Evolutionary conservation across 2,888 invertebrate species (phyloP).

Genomic region (Esperia sulphurella): DNA sequence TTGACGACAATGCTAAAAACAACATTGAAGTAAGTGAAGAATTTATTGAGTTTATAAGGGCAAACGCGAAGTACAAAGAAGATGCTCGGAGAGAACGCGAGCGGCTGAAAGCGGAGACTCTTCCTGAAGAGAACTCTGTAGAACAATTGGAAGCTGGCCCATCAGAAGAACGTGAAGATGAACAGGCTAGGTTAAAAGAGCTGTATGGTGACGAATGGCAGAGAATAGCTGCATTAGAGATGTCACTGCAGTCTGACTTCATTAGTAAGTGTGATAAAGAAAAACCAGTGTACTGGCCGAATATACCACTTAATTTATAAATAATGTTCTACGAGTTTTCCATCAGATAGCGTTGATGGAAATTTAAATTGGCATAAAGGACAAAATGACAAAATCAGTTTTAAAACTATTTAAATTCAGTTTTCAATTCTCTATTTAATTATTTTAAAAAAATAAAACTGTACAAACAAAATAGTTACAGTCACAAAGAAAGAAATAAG

Average conservation of each 20-base stretch:
- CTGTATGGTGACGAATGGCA: slow-evolving; percentile 83
- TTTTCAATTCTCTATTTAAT: no score
- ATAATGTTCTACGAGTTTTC: no score
- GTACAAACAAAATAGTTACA: no score
- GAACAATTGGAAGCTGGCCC: slow-evolving; percentile 31
- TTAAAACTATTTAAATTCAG: no score
- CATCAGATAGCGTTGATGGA: no score
- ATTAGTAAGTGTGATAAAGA: slow-evolving; percentile 80
- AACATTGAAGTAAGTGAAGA: slow-evolving; percentile 81
- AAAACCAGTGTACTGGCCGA: slow-evolving; percentile 85
- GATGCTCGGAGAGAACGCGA: slow-evolving; percentile 50
- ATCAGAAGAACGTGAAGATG: slow-evolving; percentile 31
- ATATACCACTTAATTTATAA: slow-evolving; percentile 80
- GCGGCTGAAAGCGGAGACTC: slow-evolving; percentile 28
- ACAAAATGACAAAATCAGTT: no score
- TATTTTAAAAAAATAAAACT: no score
- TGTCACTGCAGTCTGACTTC: slow-evolving; percentile 82
- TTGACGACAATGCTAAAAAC: slow-evolving; percentile 24
- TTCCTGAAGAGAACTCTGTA: slow-evolving; percentile 21
- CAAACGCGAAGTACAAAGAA: slow-evolving; percentile 77
- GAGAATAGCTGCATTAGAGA: slow-evolving; percentile 86
- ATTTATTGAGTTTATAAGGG: slow-evolving; percentile 80
- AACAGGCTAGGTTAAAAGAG: slow-evolving; percentile 58
- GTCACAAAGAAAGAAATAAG: no score
- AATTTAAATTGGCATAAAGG: no score